Percentiles rank a stretch among this genome's conserved stretches.
Evolutionary conservation across 2,113 vertebrate genomes (phyloP).

Genomic region (Malurus alboscapulatus): DNA sequence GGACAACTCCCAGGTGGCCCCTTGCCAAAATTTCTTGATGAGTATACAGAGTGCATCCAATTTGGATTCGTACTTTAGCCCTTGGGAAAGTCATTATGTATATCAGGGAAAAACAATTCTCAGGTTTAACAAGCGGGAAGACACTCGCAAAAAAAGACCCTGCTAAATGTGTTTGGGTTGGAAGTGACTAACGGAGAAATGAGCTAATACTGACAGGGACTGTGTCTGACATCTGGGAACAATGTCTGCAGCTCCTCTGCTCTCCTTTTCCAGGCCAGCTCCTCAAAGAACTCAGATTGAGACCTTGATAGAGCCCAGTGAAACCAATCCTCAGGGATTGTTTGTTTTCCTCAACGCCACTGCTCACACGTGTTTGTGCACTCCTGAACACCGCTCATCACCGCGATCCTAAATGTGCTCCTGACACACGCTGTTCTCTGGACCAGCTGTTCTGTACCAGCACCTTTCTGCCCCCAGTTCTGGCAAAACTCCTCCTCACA

Average conservation of each 20-base stretch:
- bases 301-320: not conserved
- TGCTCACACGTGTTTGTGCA: not conserved
- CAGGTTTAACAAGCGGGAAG: conserved; percentile 19
- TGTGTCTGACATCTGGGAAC: not conserved
- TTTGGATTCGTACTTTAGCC: conserved; percentile 50
- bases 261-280: not conserved
- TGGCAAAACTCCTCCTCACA: not conserved
- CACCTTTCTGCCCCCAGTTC: not conserved
- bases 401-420: not conserved
- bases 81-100: conserved; percentile 40
- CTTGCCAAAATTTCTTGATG: conserved; percentile 58
- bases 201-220: not conserved
- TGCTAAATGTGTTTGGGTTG: conserved; percentile 35
- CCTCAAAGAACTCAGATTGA: not conserved
- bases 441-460: not conserved
- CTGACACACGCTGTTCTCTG: not conserved
- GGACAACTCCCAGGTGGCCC: conserved; percentile 41
- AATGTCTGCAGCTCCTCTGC: not conserved
- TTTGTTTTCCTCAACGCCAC: not conserved
- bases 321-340: not conserved
- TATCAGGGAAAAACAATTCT: conserved; percentile 55
- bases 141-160: conserved; percentile 22
- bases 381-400: not conserved
- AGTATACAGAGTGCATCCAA: conserved; percentile 43
- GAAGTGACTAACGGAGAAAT: conserved; percentile 8